Percentiles rank a stretch among this genome's conserved stretches.
Evolutionary conservation across 2,888 invertebrate genomes (phyloP).

Genomic region (Eristalinus aeneus): DNA sequence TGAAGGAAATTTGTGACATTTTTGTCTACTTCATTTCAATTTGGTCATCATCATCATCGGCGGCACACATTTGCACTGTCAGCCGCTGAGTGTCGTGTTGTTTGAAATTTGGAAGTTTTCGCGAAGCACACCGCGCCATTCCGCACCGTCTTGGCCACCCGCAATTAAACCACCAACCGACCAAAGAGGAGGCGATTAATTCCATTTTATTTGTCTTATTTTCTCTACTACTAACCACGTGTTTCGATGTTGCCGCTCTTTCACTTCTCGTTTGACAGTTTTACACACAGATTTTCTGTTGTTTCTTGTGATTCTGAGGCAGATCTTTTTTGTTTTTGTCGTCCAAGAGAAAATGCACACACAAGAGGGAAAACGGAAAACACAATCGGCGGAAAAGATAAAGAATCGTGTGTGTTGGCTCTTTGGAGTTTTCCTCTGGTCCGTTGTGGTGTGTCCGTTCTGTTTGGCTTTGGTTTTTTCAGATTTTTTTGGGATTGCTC

Average conservation of each 20-base stretch:
- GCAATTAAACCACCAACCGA: slow-evolving; percentile 28
- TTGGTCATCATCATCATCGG: slow-evolving; percentile 36
- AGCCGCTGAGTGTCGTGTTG: slow-evolving; percentile 14
- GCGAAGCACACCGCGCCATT: neutral
- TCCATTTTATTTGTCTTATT: slow-evolving; percentile 43
- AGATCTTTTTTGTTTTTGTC: slow-evolving; percentile 24
- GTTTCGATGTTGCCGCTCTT: slow-evolving; percentile 63
- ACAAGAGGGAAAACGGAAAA: slow-evolving; percentile 43
- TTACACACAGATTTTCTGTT: slow-evolving; percentile 20
- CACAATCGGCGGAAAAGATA: slow-evolving; percentile 37
- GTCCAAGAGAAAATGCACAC: slow-evolving; percentile 50
- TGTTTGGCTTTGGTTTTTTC: slow-evolving; percentile 58
- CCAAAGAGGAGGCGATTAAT: slow-evolving; percentile 1
- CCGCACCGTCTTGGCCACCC: slow-evolving; percentile 19
- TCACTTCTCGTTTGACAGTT: slow-evolving; percentile 52
- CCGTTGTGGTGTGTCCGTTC: slow-evolving; percentile 53
- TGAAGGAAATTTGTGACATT: slow-evolving; percentile 26
- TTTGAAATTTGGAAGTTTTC: neutral
- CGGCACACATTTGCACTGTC: slow-evolving; percentile 55
- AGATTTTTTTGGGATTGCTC: slow-evolving; percentile 63
- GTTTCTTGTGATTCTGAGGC: slow-evolving; percentile 28
- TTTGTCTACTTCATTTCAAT: slow-evolving; percentile 26
- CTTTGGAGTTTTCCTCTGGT: slow-evolving; percentile 67
- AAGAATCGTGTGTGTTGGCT: slow-evolving; percentile 71
- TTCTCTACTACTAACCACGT: slow-evolving; percentile 70